Conservation (phyloP, 2,888 invertebrate species). For the Drosophila monieri region DNA sequence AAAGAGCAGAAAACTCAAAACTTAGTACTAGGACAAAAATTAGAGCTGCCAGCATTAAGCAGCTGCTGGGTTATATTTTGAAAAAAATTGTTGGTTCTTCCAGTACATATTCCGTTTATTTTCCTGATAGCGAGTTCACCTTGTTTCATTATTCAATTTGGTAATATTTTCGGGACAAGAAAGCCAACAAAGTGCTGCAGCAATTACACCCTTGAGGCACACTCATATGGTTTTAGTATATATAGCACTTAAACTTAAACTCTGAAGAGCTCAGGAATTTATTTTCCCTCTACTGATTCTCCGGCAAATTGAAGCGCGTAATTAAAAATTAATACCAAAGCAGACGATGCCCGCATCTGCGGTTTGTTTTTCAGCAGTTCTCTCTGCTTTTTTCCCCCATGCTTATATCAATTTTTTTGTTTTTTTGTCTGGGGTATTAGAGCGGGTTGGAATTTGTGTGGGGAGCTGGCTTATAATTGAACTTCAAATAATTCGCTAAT, state of each 20-base stretch:
- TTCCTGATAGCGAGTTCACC: background rate
- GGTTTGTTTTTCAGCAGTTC: slow-evolving; percentile 26
- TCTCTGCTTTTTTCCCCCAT: slow-evolving; percentile 13
- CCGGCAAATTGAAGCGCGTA: slow-evolving; percentile 48
- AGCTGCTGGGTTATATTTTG: background rate
- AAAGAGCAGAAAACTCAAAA: slow-evolving; percentile 31
- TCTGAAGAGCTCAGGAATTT: slow-evolving; percentile 14
- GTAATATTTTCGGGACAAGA: slow-evolving; percentile 49
- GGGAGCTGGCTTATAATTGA: slow-evolving; percentile 17
- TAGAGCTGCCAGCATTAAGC: slow-evolving; percentile 16
- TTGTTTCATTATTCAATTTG: slow-evolving; percentile 28
- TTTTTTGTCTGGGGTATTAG: slow-evolving; percentile 12
- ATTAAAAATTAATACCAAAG: slow-evolving; percentile 57
- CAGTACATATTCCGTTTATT: background rate
- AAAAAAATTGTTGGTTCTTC: background rate
- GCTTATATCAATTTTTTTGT: slow-evolving; percentile 14
- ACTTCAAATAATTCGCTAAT: slow-evolving; percentile 29
- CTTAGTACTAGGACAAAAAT: slow-evolving; percentile 27
- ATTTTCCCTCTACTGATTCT: slow-evolving; percentile 14
- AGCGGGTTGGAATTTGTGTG: slow-evolving; percentile 7
- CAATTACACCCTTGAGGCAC: slow-evolving; percentile 46
- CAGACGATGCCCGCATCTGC: slow-evolving; percentile 25
- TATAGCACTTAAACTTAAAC: slow-evolving; percentile 19
- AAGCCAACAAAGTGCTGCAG: slow-evolving; percentile 47
- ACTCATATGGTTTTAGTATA: slow-evolving; percentile 1